Evolutionary conservation across 2,797 vertebrate genomes (phyloP), one percentile per base, ranked within the genome.

Genomic region (Melanotaenia maccullochi): DNA sequence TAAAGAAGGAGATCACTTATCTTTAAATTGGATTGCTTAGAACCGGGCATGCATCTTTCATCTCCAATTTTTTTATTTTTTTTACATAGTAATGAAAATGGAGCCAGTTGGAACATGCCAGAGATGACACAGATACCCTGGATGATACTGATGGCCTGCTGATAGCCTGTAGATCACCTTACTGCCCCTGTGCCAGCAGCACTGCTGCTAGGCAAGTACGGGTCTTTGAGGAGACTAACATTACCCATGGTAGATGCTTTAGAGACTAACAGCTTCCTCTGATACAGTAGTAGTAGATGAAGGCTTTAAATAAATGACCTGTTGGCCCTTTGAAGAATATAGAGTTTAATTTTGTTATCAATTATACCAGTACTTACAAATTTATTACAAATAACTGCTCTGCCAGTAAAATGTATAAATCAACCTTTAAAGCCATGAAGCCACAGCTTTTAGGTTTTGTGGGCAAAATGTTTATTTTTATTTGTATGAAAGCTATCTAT

Each of bases 71-170:
- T 12, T 30, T 30, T 30, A 1, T 0, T 30, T 30, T 30, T 30
- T 63, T 36, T 83, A 88, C 78, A 82, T 38, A 71, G 85, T 71
- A 79, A 86, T 90, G 87, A 87, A 89, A 90, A 85, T 60, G 54
- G 70, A 86, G 79, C 72, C 76, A 75, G 80, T 60, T 80, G 88
- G 90, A 87, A 89, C 89, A 91, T 93, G 89, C 89, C 90, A 75
- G 79, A 91, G 87, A 92, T 93, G 88, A 86, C 85, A 91, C 78
- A 77, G 89, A 92, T 91, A 89, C 79, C 60, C 78, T 35, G 80
- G 64, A 84, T 86, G 87, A 90, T 89, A 83, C 73, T 72, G 89
- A 91, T 90, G 86, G 82, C 80, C 86, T 74, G 83, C 67, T 89
- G 90, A 89, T 92, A 86, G 86, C 82, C 79, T 68, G 68, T 36